phyloP scores from a whole-genome alignment of 2,888 invertebrate species.

The Lithophane semibrunnea region DNA sequence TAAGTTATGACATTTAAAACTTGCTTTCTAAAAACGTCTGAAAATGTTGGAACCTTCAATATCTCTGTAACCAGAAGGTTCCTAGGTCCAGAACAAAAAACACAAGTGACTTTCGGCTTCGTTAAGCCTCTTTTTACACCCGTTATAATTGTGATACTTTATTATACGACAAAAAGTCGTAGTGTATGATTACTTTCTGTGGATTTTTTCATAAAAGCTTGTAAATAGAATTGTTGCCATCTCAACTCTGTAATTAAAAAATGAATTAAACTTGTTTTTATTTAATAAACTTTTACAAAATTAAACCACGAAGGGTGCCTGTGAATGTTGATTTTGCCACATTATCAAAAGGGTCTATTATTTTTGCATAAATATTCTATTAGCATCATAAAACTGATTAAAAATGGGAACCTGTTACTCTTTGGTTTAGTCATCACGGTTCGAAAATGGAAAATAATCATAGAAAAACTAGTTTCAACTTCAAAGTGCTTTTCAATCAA shows the following conservation, averaged over 20 bases:
- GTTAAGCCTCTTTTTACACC: too few relatives aligned
- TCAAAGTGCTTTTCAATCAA: neutral
- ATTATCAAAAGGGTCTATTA: conserved; percentile 25
- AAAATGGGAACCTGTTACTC: neutral
- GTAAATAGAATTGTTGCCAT: neutral
- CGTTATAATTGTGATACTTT: too few relatives aligned
- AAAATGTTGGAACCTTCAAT: too few relatives aligned
- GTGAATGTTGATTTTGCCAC: conserved; percentile 24
- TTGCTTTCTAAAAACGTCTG: too few relatives aligned
- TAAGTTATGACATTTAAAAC: too few relatives aligned
- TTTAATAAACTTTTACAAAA: conserved; percentile 24
- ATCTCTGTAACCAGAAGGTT: too few relatives aligned
- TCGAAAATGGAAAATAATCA: neutral
- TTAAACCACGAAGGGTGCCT: neutral
- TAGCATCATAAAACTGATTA: neutral
- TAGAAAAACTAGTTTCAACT: neutral
- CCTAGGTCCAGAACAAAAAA: too few relatives aligned
- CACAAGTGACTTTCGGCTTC: too few relatives aligned
- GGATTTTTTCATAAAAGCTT: neutral
- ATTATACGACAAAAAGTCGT: neutral
- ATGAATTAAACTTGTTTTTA: conserved; percentile 8
- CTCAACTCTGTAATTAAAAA: neutral
- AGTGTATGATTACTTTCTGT: neutral
- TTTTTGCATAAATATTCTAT: conserved; percentile 27
- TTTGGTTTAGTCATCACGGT: neutral